phyloP scores from a whole-genome alignment of 2,113 vertebrate genomes.

The Glaucidium brasilianum region DNA sequence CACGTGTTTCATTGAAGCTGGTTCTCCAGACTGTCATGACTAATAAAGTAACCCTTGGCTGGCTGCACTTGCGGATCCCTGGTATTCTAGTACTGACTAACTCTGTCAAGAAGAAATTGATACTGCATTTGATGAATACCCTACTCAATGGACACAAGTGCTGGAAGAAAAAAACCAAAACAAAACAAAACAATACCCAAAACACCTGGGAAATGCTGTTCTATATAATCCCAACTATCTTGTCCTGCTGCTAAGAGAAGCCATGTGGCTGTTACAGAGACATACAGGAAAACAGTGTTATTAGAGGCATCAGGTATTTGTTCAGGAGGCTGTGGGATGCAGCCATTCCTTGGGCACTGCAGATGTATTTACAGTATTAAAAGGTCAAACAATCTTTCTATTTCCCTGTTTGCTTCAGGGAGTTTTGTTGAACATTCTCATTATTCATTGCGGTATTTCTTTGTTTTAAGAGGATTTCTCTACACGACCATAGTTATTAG shows the following conservation, averaged over 20 bases:
- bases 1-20: background rate
- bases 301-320: slow-evolving; percentile 29
- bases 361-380: slow-evolving; percentile 62
- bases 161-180: background rate
- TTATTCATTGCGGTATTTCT: slow-evolving; percentile 14
- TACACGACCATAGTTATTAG: slow-evolving; percentile 21
- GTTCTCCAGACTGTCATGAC: background rate
- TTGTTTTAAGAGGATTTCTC: slow-evolving; percentile 60
- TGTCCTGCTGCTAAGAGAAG: background rate
- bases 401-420: slow-evolving; percentile 28
- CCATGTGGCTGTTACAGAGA: background rate
- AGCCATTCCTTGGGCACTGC: slow-evolving; percentile 9
- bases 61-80: fast-evolving
- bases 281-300: background rate
- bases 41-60: background rate
- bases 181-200: background rate
- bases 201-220: background rate
- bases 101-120: background rate
- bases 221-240: background rate
- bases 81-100: background rate
- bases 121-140: background rate
- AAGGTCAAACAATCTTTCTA: slow-evolving; percentile 62
- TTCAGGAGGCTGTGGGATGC: slow-evolving; percentile 29
- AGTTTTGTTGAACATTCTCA: slow-evolving; percentile 35
- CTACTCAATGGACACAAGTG: background rate